Evolutionary conservation across 2,888 invertebrate genomes (phyloP), one percentile per base, ranked within the genome.

Genomic region (Cephus nigrinus): DNA sequence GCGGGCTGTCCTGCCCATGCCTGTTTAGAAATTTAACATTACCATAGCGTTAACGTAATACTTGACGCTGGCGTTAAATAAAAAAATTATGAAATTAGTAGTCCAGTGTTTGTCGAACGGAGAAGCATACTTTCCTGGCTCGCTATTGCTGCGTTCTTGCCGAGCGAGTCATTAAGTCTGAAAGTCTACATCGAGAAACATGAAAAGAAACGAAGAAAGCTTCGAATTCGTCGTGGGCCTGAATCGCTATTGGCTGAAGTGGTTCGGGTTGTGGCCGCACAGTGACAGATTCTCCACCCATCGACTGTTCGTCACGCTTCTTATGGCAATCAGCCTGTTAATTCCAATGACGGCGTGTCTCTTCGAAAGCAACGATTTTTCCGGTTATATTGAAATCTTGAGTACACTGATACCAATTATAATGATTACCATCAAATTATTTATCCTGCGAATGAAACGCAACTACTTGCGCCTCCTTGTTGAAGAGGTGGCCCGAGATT

Each of bases 191-290:
- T 40, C 12, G 40, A 15, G 15, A 40, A n/a, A 23, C 34, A 73
- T 34, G 32, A 69, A 69, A 71, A 30, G 34, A 9, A 30, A 32
- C 32, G 69, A 75, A 69, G n/a, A 11, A 74, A 75, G 11, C 32
- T 75, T 78, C 75, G 78, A 78, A 55, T 78, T 75, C 11, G 75
- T 68, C 31, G 71, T 78, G 32, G 71, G 75, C 68, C 32, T 32
- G 31, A 74, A 78, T 78, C 78, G 78, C 72, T 75, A 69, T 34
- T 69, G 78, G 31, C 34, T 78, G 11, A 72, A 68, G 34, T 75
- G 69, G 36, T 34, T 78, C 32, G 80, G 80, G 12, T 55, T 78
- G 40, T 83, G 81, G 80, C 78, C 81, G 11, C 15, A 75, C 35
- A 74, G 78, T 33, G 76, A 79, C 74, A 73, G 40, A n/a, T 75